These are phyloP conservation scores for Acipenser oxyrinchus DNA, from an alignment of 2,797 vertebrate genomes.

Conservation along the genomic window DNA sequence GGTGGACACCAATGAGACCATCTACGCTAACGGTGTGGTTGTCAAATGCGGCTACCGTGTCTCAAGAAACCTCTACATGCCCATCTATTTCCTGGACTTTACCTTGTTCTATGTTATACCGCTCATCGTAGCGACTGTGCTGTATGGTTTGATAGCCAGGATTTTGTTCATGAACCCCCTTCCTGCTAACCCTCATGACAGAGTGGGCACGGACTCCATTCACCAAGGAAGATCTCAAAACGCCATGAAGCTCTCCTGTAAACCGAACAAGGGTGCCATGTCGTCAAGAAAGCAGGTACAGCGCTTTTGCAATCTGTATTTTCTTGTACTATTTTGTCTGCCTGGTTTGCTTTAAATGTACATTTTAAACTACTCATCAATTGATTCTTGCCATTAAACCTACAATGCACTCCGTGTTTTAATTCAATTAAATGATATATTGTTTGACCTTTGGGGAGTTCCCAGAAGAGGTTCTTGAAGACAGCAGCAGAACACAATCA, in stretches of 20 bases:
- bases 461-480: too few species aligned
- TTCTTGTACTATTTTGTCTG: too few species aligned
- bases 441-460: too few species aligned
- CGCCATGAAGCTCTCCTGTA: slow-evolving; percentile 41
- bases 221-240: slow-evolving; percentile 49
- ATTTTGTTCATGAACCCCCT: slow-evolving; percentile 69
- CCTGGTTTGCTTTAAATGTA: too few species aligned
- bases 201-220: slow-evolving; percentile 43
- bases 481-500: too few species aligned
- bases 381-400: too few species aligned
- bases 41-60: slow-evolving; percentile 74
- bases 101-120: slow-evolving; percentile 72
- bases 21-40: slow-evolving; percentile 63
- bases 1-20: slow-evolving; percentile 68
- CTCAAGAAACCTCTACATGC: slow-evolving; percentile 76
- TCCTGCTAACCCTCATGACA: slow-evolving; percentile 48
- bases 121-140: slow-evolving; percentile 59
- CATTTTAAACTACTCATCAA: too few species aligned
- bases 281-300: slow-evolving; percentile 74
- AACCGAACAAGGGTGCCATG: slow-evolving; percentile 51
- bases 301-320: too few species aligned
- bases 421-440: too few species aligned
- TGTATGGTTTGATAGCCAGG: slow-evolving; percentile 70
- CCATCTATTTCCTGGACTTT: slow-evolving; percentile 82
- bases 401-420: too few species aligned